These are phyloP conservation scores for Drosophila quadrilineata DNA, from an alignment of 1,140 invertebrate genomes.

Conservation along the genomic window DNA sequence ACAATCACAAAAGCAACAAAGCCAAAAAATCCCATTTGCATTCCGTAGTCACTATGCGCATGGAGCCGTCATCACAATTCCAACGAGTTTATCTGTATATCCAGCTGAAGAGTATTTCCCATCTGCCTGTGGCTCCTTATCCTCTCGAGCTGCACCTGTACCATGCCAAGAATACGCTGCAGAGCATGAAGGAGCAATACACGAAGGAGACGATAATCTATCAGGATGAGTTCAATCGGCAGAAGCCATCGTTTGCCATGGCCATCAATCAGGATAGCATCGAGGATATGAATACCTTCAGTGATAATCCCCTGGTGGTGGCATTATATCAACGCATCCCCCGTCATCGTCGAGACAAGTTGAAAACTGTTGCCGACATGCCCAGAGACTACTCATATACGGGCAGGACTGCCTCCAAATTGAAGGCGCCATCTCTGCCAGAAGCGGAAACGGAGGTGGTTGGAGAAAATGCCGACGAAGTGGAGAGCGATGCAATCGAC, in stretches of 20 bases:
- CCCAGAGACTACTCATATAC: not conserved
- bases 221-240: conserved; percentile 39
- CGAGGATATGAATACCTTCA: conserved; percentile 64
- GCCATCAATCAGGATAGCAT: conserved; percentile 58
- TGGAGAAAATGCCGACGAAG: not conserved
- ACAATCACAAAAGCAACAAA: too few relatives aligned
- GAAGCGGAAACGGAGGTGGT: not conserved
- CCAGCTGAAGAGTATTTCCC: conserved; percentile 46
- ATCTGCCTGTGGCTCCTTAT: conserved; percentile 39
- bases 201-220: conserved; percentile 64
- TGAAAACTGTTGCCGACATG: not conserved
- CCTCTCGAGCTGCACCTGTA: conserved; percentile 59
- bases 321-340: conserved; percentile 58
- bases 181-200: conserved; percentile 64
- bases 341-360: conserved; percentile 21
- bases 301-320: conserved; percentile 62
- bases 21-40: too few relatives aligned
- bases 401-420: not conserved
- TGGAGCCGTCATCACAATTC: too few relatives aligned
- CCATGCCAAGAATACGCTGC: conserved; percentile 55
- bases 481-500: not conserved
- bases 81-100: conserved; percentile 64
- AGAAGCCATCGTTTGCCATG: conserved; percentile 54
- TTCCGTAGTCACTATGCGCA: too few relatives aligned
- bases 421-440: too few relatives aligned